Evolutionary conservation across 1,140 invertebrate genomes (phyloP).

Genomic region (Proctacanthus coquilletti): DNA sequence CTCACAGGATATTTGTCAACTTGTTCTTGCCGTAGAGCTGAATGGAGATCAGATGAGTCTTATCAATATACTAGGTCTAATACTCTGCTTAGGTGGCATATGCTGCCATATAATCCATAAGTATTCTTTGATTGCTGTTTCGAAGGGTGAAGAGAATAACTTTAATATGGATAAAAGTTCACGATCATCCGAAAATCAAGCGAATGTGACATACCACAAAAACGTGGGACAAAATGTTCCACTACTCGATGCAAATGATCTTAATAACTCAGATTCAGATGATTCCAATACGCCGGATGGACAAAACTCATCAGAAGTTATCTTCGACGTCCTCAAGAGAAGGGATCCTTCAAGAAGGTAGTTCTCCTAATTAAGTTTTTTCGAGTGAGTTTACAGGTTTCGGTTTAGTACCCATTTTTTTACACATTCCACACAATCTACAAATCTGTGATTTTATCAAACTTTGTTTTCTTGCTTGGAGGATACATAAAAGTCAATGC

Average conservation of each 20-base stretch:
- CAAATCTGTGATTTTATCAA: too few relatives aligned
- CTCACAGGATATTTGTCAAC: slow-evolving; percentile 75
- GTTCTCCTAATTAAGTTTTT: too few relatives aligned
- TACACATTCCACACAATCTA: too few relatives aligned
- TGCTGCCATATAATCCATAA: slow-evolving; percentile 74
- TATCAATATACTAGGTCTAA: slow-evolving; percentile 72
- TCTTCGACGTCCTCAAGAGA: slow-evolving; percentile 27
- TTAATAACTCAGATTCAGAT: slow-evolving; percentile 15
- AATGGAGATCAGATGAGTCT: slow-evolving; percentile 71
- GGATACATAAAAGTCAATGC: too few relatives aligned
- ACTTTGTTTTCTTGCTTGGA: too few relatives aligned
- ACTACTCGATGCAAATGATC: slow-evolving; percentile 9
- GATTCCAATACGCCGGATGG: slow-evolving; percentile 16
- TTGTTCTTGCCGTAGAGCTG: slow-evolving; percentile 68
- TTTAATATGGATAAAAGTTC: neutral
- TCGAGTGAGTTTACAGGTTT: too few relatives aligned
- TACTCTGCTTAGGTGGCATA: slow-evolving; percentile 81
- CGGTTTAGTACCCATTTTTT: too few relatives aligned
- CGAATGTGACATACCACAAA: slow-evolving; percentile 3
- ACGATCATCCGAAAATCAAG: neutral
- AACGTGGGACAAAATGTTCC: slow-evolving; percentile 3
- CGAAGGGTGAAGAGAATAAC: slow-evolving; percentile 4
- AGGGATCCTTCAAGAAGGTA: too few relatives aligned
- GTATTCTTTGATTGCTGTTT: slow-evolving; percentile 13
- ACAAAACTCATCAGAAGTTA: slow-evolving; percentile 27